These are phyloP conservation scores for Tetramorium simillimum DNA, from an alignment of 1,140 invertebrate species.

Conservation along the genomic window DNA sequence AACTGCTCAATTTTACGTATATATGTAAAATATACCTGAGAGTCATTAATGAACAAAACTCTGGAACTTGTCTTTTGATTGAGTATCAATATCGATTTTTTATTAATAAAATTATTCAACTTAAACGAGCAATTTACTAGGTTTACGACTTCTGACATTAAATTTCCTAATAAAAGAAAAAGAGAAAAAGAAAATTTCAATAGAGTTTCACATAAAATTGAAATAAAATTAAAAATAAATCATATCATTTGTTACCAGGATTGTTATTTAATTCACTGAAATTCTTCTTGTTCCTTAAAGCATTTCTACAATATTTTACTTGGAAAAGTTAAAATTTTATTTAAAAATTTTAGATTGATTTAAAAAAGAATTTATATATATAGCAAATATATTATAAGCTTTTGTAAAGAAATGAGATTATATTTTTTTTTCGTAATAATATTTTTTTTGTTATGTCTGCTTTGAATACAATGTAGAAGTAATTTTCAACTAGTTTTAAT, in stretches of 20 bases:
- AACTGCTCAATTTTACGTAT: background rate
- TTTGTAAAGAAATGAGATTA: background rate
- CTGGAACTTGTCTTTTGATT: background rate
- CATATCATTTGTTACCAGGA: background rate
- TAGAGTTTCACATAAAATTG: background rate
- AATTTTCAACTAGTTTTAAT: background rate
- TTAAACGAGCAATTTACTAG: background rate
- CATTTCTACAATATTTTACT: background rate
- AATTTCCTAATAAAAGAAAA: background rate
- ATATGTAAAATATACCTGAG: background rate
- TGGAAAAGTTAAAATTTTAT: background rate
- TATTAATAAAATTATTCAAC: background rate
- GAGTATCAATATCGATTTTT: background rate
- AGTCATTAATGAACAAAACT: background rate
- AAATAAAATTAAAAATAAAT: background rate
- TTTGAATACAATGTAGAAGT: background rate
- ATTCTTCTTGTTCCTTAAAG: background rate
- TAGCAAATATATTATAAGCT: background rate
- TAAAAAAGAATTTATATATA: background rate
- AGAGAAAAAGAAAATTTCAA: background rate
- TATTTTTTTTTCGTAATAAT: background rate
- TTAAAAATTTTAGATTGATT: background rate
- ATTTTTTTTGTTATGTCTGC: background rate
- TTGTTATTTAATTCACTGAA: background rate
- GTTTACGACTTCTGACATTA: background rate